phyloP scores from a whole-genome alignment of 2,888 invertebrate species.

The Idaea biselata region DNA sequence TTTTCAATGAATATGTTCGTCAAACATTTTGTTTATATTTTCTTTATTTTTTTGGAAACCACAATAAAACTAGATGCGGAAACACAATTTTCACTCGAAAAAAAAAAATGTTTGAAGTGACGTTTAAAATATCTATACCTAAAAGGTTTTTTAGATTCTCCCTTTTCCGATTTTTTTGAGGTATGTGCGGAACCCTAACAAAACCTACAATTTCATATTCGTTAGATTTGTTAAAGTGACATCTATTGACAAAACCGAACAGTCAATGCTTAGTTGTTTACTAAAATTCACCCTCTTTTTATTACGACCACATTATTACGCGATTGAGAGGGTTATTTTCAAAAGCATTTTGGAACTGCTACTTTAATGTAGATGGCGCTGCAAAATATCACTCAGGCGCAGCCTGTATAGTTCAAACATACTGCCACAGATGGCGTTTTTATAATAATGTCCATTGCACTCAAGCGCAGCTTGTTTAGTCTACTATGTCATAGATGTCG shows the following conservation, averaged over 20 bases:
- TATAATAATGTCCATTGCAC: not conserved
- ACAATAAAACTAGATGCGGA: not conserved
- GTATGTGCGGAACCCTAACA: not conserved
- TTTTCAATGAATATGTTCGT: too few relatives aligned
- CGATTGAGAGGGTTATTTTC: not conserved
- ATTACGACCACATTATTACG: not conserved
- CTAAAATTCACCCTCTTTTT: too few relatives aligned
- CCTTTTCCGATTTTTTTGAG: too few relatives aligned
- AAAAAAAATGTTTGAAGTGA: not conserved
- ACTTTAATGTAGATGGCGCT: conserved; percentile 16
- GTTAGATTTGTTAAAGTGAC: not conserved
- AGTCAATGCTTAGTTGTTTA: too few relatives aligned
- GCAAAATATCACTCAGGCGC: conserved; percentile 13
- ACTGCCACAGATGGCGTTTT: conserved; percentile 24
- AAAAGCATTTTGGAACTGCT: not conserved
- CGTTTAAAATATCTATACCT: too few relatives aligned
- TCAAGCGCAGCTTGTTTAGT: not conserved
- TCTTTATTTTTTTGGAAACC: too few relatives aligned
- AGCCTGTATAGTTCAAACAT: conserved; percentile 5
- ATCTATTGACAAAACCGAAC: conserved; percentile 2
- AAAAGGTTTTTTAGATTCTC: too few relatives aligned
- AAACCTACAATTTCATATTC: too few relatives aligned
- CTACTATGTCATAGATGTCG: too few relatives aligned
- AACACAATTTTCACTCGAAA: not conserved
- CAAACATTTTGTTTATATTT: too few relatives aligned